Evolutionary conservation across 2,888 invertebrate species (phyloP), one percentile per base, ranked within the genome.

Genomic region (Parochlus steinenii): DNA sequence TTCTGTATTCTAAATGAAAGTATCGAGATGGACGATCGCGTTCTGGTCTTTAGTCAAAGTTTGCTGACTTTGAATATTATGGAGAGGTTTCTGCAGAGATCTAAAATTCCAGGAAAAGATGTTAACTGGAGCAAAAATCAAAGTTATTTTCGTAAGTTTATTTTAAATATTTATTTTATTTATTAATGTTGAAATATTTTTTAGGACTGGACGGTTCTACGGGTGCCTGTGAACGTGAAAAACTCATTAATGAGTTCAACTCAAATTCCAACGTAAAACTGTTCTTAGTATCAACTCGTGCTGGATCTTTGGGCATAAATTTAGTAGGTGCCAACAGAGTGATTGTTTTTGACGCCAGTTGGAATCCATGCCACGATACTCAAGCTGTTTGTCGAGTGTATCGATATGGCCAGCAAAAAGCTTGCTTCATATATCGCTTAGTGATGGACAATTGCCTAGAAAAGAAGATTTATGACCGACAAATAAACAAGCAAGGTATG

Each of bases 321-420:
- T 67, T 98, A 42, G 85, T 93, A 14, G 93, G 95, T 11, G 98
- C 98, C 0, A 97, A 95, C 60, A 69, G 98, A 20, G 97, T 97
- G 5, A 81, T 95, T 26, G 92, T 98, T 31, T 81, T 97, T 50
- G 98, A 98, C 56, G 95, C 97, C 10, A 92, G 90, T 24, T 98
- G 97, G 95, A 98, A 98, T 63, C 97, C 97, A 2, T 97, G 97
- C 52, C 97, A 98, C 51, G 95, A 95, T 53, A 87, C 89, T 0
- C 90, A 90, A 63, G 97, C 97, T 19, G 93, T 98, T 10, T 97
- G 97, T 55, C 66, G 97, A 45, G 92, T 97, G 25, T 90, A 89
- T 54, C 69, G 81, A 48, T 95, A 93, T 52, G 97, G 97, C 0
- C 97, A 98, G 57, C 70, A 71, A 48, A 95, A 92, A 51, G 81